Conservation (phyloP, 2,888 invertebrate genomes). For the Dynastes tityus region DNA sequence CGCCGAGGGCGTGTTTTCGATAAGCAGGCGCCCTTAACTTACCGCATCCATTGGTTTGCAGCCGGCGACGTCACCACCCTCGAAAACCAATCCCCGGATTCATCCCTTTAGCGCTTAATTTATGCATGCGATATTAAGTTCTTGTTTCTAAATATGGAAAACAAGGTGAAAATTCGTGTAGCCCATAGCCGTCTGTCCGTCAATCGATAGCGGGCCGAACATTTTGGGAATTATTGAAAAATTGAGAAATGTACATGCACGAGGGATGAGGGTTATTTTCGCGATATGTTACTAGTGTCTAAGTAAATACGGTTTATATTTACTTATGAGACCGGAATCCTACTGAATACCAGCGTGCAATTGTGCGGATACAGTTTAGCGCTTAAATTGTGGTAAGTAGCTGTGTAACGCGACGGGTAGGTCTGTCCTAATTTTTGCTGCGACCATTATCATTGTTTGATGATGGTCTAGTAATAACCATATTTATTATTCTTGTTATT, state of each 20-base stretch:
- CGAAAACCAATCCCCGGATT: conserved; percentile 55
- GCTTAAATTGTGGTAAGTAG: too few relatives aligned
- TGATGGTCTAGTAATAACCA: too few relatives aligned
- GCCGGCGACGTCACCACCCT: conserved; percentile 59
- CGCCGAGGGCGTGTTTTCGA: conserved; percentile 69
- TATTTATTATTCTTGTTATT: too few relatives aligned
- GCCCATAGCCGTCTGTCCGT: neutral
- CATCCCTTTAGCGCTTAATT: conserved; percentile 52
- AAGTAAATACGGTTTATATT: too few relatives aligned
- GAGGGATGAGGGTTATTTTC: neutral
- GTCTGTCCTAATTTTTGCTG: too few relatives aligned
- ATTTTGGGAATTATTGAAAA: neutral
- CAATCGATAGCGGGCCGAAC: conserved; percentile 45
- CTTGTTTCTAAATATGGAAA: conserved; percentile 54
- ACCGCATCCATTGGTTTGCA: conserved; percentile 54
- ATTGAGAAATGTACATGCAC: neutral
- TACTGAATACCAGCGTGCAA: too few relatives aligned
- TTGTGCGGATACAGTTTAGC: too few relatives aligned
- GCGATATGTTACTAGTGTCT: too few relatives aligned
- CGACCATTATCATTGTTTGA: too few relatives aligned
- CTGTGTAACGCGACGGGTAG: too few relatives aligned
- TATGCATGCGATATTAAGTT: conserved; percentile 54
- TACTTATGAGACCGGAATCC: too few relatives aligned
- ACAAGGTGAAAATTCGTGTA: conserved; percentile 21
- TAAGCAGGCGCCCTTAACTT: conserved; percentile 57